Conservation (phyloP, 2,888 invertebrate species). For the Lasioglossum vierecki region DNA sequence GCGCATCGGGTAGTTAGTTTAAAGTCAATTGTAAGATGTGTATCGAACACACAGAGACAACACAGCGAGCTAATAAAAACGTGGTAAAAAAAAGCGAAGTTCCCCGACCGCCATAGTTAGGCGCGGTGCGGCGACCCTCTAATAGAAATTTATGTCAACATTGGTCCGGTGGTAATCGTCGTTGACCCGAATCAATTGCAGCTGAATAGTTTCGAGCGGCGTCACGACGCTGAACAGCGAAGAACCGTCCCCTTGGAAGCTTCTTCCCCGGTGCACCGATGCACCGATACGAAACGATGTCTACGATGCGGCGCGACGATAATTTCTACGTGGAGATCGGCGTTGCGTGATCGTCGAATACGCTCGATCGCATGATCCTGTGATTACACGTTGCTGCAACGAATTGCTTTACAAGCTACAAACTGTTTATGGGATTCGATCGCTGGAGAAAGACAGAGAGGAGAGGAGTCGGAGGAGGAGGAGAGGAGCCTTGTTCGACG, state of each 20-base stretch:
- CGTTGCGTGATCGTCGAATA: slow-evolving; percentile 32
- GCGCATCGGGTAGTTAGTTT: too few relatives aligned
- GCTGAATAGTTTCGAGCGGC: slow-evolving; percentile 45
- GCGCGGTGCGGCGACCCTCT: slow-evolving; percentile 55
- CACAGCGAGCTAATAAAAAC: too few relatives aligned
- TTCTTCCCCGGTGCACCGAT: background rate
- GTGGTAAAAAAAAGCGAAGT: too few relatives aligned
- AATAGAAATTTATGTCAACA: slow-evolving; percentile 71
- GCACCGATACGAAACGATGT: slow-evolving; percentile 4
- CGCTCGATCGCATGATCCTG: slow-evolving; percentile 16
- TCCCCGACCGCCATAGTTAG: slow-evolving; percentile 11
- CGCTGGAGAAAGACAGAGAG: too few relatives aligned
- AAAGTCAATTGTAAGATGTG: too few relatives aligned
- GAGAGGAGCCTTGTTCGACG: background rate
- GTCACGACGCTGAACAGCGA: background rate
- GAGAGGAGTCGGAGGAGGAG: background rate
- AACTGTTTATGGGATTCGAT: slow-evolving; percentile 18
- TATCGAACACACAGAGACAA: too few relatives aligned
- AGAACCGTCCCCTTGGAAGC: background rate
- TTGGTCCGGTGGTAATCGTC: slow-evolving; percentile 64
- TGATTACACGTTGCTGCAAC: slow-evolving; percentile 23
- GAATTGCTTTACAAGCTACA: slow-evolving; percentile 30
- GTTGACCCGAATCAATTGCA: slow-evolving; percentile 66
- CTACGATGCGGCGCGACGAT: background rate
- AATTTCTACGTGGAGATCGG: slow-evolving; percentile 10